A percentile compares a stretch with the other conserved stretches of the same genome.
Conservation (phyloP, 1,140 invertebrate species). For the Diorhabda carinulata region DNA sequence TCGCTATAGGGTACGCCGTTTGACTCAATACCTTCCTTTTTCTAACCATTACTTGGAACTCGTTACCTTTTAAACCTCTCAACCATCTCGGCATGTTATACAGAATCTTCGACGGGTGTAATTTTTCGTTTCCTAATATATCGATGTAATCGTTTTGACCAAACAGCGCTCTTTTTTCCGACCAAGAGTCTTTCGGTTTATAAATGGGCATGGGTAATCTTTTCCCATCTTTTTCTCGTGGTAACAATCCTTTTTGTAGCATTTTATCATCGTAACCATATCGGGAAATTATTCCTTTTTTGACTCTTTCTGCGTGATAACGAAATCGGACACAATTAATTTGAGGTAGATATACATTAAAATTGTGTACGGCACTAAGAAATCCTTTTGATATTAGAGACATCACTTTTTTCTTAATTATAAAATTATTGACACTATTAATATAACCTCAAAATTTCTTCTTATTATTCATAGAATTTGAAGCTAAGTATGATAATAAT, state of each 20-base stretch:
- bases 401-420: neutral
- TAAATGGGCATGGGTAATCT: conserved; percentile 66
- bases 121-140: conserved; percentile 76
- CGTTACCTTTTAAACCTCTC: conserved; percentile 80
- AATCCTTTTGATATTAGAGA: neutral
- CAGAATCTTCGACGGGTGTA: conserved; percentile 78
- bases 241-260: conserved; percentile 63
- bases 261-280: conserved; percentile 69
- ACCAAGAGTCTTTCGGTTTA: conserved; percentile 70
- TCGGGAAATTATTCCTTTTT: conserved; percentile 56
- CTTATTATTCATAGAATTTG: neutral
- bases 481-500: too few species aligned
- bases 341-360: conserved; percentile 46
- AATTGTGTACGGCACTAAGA: neutral
- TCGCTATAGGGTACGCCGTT: conserved; percentile 55
- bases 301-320: conserved; percentile 66
- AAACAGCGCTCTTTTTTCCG: conserved; percentile 72
- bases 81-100: conserved; percentile 85
- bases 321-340: conserved; percentile 53
- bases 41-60: conserved; percentile 74
- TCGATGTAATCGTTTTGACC: conserved; percentile 98
- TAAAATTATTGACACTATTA: neutral
- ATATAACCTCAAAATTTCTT: neutral
- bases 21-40: conserved; percentile 64
- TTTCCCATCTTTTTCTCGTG: conserved; percentile 53